Base-by-base conservation (phyloP, 1,140 invertebrate species). In the Neodiprion pinetum region DNA sequence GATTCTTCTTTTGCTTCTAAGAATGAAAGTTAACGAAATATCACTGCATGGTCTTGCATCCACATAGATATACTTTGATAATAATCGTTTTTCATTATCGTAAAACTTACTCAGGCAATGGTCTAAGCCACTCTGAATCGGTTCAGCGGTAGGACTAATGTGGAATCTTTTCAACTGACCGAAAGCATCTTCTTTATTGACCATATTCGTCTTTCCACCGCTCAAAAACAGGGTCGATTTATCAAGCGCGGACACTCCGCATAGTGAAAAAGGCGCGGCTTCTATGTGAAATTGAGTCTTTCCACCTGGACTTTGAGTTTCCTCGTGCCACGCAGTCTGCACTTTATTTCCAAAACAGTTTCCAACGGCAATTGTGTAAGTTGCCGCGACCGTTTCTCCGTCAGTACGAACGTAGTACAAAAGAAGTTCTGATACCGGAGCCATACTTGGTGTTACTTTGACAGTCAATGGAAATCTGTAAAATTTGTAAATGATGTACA, bases 371-470 rank as follows among this genome's bases (percentile, higher is more conserved):
- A 92, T 87, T 1, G 88, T 87, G 48, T 89, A 88, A 1, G 83
- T 87, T 48, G 91, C 87, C 1, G 91, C 89, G 0, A 96, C 92
- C 0, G 92, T 91, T 82, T 96, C 95, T 0, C 93, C 93, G 53
- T 93, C 92, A 11, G 91, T 88, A 9, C 93, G 92, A 11, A 95
- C 91, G 85, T 95, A 95, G 81, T 95, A 96, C 5, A 95, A 91
- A 1, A 96, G 85, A 0, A 96, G 87, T 79, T 93, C 92, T 67
- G 93, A 93, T 0, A 93, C 88, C 0, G 93, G 93, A 1, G 93
- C 93, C 93, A 94, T 94, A 70, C 91, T 91, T n/a, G 93, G 90
- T 72, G 91, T 90, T 72, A 93, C 90, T 76, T 85, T 88, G 1
- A 87, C 87, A 53, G 83, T 88, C 11, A 88, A 75, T 0, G 87